phyloP scores from a whole-genome alignment of 1,140 invertebrate species.

The Magallana angulata region DNA sequence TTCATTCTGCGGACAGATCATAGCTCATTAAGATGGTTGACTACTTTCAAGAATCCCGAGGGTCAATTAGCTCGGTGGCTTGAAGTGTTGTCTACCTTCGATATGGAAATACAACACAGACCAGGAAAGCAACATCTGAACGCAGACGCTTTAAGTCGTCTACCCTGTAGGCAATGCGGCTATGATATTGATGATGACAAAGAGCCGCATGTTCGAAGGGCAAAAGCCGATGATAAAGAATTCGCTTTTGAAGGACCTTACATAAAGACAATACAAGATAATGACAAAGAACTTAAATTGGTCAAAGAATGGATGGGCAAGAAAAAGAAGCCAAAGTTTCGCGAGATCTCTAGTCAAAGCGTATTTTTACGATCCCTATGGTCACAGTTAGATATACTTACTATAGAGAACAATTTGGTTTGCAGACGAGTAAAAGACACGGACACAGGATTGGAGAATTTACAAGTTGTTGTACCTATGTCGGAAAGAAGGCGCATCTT shows the following conservation, averaged over 20 bases:
- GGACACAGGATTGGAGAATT: background rate
- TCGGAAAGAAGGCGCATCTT: slow-evolving; percentile 32
- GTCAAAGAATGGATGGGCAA: background rate
- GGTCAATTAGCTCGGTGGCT: slow-evolving; percentile 60
- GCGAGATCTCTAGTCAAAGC: background rate
- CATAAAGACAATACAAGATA: background rate
- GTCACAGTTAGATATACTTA: background rate
- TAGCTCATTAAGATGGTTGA: slow-evolving; percentile 6
- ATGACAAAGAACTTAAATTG: background rate
- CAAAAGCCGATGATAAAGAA: background rate
- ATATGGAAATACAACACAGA: slow-evolving; percentile 62
- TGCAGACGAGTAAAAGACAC: background rate
- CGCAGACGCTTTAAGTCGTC: slow-evolving; percentile 64
- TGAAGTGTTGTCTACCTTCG: slow-evolving; percentile 59
- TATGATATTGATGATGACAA: background rate
- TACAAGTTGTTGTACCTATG: slow-evolving; percentile 35
- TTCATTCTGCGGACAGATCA: slow-evolving; percentile 18
- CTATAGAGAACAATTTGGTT: background rate
- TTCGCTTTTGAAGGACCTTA: background rate
- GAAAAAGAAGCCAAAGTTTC: background rate
- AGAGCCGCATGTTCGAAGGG: background rate
- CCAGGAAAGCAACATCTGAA: slow-evolving; percentile 60
- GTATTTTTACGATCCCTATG: background rate
- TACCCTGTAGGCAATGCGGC: slow-evolving; percentile 18
- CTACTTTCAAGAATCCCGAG: background rate